Base-by-base conservation (phyloP, 2,797 vertebrate species). In the Syncerus caffer region DNA sequence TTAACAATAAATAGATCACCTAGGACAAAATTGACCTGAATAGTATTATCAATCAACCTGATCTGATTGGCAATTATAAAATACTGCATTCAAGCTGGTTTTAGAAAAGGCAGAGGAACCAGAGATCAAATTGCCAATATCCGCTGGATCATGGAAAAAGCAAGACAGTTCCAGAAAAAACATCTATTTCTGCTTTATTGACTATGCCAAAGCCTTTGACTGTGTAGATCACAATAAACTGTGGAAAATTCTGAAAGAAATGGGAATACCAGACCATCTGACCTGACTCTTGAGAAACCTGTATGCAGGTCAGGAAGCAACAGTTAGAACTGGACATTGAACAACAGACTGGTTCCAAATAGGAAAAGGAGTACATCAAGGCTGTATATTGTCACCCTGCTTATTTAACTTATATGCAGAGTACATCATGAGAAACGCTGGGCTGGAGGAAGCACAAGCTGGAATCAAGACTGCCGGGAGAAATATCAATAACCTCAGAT, bases 141-240 rank as follows among this genome's bases (percentile, higher is more conserved):
- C 31, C 1, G 0, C 1, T n/a, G 62, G 31, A n/a, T 64, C 31
- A 17, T n/a, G 0, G 16, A 64, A n/a, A 64, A 64, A n/a, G 62
- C 62, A 62, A 62, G 29, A 62, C 29, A 31, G 6, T 62, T 7
- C 60, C 29, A 62, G 15, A n/a, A 17, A n/a, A n/a, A 64, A 64
- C 15, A n/a, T 8, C 15, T 62, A n/a, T 62, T 62, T 62, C 29
- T 62, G 29, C 60, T 62, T 62, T n/a, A 62, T 62, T n/a, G 29
- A 64, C 62, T 31, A 64, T 31, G 62, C 31, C 62, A 64, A n/a
- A 64, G 31, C 31, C 62, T 64, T 31, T 64, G 60, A 64, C 60
- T 17, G 31, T n/a, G 15, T 62, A 15, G 7, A 16, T n/a, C 29
- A 64, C 60, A 64, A 17, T 64, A 16, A 64, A 64, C 60, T n/a